Evolutionary conservation across 1,140 invertebrate species (phyloP), one percentile per base, ranked within the genome.

Genomic region (Coptotermes formosanus): DNA sequence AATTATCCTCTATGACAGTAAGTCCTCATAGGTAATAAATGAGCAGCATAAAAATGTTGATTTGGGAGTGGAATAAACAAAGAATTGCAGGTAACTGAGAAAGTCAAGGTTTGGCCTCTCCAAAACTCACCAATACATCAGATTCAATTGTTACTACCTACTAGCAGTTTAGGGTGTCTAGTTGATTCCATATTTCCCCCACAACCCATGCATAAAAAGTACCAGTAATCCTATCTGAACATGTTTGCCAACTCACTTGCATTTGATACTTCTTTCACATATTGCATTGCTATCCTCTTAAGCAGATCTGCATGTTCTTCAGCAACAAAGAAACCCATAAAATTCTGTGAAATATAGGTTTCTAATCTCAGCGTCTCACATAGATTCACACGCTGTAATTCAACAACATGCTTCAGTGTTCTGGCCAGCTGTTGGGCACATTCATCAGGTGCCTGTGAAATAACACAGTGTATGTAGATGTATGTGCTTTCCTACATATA

Each of bases 251-350:
- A 92, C 92, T 94, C 94, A 94, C 95, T 94, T 89, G 94, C 91
- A 89, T 94, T 94, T 84, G 94, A 93, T 25, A 96, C 93, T 92
- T 96, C 95, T 90, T 96, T 95, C 16, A 95, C 94, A 92, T 95
- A 97, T 88, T 95, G 93, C 87, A 95, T 91, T 44, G 96, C 94
- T 88, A 97, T 92, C 87, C 93, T 93, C 89, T 95, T 96, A 32
- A 97, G 91, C 90, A 95, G 94, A 87, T 95, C 94, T 0, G 95
- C 94, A 91, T 96, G 94, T 88, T 95, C 92, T 86, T 97, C 95
- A 84, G 94, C 94, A 12, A 97, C 94, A 91, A 97, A 97, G 30
- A 97, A 93, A 0, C 96, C 96, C 94, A 97, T 96, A 90, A 97
- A 97, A 90, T 97, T 97, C 38, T 94, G 94, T 45, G 96, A 97